Evolutionary conservation across 35 echinoderm and acorn worm genomes (phyloP).

Genomic region (Hemicentrotus pulcherrimus): DNA sequence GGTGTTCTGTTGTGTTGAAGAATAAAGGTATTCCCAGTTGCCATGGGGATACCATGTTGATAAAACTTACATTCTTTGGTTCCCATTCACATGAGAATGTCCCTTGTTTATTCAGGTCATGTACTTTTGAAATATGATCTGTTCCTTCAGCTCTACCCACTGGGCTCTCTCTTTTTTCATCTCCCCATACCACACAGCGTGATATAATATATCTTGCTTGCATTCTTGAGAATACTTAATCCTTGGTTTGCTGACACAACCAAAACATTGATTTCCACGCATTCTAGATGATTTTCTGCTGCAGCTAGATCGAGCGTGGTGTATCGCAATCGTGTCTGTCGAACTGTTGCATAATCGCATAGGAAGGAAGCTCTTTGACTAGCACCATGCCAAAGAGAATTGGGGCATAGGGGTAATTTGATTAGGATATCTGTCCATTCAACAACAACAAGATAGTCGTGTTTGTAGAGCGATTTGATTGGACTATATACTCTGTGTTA

Average conservation of each 20-base stretch:
- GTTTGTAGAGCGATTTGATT: background rate
- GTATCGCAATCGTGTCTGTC: background rate
- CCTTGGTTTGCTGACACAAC: background rate
- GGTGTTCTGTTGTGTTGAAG: background rate
- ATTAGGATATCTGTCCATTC: slow-evolving; percentile 3
- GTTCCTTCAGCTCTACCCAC: background rate
- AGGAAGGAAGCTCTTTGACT: slow-evolving; percentile 10
- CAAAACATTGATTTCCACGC: background rate
- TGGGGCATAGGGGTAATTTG: background rate
- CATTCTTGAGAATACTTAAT: background rate
- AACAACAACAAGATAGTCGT: background rate
- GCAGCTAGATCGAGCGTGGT: background rate
- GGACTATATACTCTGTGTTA: background rate
- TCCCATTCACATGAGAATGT: background rate
- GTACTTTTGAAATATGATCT: background rate
- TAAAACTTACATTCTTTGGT: background rate
- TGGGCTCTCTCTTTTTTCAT: background rate
- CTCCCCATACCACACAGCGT: too few relatives aligned
- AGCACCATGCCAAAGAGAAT: background rate
- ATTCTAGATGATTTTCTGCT: background rate
- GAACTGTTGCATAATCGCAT: background rate
- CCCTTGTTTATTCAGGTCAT: background rate
- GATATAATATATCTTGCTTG: background rate
- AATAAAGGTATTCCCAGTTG: background rate
- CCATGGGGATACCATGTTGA: background rate